A percentile compares a stretch with the other conserved stretches of the same genome.
Evolutionary conservation across 2,797 vertebrate genomes (phyloP).

Genomic region (Hozukius guyotensis): DNA sequence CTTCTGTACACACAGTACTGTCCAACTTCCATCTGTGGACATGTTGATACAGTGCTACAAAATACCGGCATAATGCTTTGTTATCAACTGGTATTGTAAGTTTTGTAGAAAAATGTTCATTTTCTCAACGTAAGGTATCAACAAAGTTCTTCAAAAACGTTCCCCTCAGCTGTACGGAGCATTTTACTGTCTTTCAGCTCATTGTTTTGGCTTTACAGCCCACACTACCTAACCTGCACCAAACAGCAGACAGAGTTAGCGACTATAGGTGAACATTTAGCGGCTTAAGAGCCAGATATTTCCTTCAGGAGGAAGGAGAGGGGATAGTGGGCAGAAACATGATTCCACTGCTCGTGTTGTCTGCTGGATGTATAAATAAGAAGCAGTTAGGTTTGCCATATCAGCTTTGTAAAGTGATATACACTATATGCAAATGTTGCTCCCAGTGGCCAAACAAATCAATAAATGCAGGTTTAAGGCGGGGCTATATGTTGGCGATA

Average conservation of each 20-base stretch:
- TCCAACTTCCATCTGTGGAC: too few relatives aligned
- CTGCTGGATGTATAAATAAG: background rate
- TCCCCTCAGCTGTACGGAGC: too few relatives aligned
- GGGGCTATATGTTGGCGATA: background rate
- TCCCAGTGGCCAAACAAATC: background rate
- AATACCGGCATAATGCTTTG: too few relatives aligned
- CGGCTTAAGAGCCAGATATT: background rate
- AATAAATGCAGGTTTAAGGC: background rate
- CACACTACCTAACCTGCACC: background rate
- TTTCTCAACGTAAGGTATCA: too few relatives aligned
- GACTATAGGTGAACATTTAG: background rate
- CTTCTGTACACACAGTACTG: too few relatives aligned
- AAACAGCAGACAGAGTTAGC: background rate
- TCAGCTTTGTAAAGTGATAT: background rate
- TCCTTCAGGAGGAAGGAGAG: background rate
- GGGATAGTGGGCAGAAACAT: background rate
- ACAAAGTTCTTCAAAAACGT: too few relatives aligned
- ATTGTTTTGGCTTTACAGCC: background rate
- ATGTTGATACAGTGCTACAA: too few relatives aligned
- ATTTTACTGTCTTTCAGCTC: background rate
- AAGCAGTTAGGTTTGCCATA: background rate
- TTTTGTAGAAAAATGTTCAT: too few relatives aligned
- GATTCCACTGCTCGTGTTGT: background rate
- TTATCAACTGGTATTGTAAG: too few relatives aligned
- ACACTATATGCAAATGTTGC: fast-evolving